Base-by-base conservation (phyloP, 2,888 invertebrate species). In the Acanthosepion pharaonis region DNA sequence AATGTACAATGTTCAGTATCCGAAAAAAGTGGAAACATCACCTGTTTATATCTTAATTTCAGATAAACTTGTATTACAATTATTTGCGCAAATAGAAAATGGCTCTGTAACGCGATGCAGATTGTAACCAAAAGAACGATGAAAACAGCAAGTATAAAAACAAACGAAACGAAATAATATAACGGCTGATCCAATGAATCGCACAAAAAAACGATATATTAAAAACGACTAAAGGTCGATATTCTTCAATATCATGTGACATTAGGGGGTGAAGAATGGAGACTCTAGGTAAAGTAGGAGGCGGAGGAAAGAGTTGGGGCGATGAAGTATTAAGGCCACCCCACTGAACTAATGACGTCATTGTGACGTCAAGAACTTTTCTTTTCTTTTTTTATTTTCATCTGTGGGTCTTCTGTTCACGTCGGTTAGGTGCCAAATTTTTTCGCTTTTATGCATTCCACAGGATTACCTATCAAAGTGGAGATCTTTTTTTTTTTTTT, bases 291-390 rank as follows among this genome's bases (percentile, higher is more conserved):
- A 78, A n/a, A 28, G 28, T n/a, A 9, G 8, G 11, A 78, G n/a
- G 25, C 0, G 28, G 78, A 78, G 78, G 9, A 78, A 78, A 78
- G n/a, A 8, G 28, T 78, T 8, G n/a, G n/a, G 78, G 78, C 28
- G 78, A n/a, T 78, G 78, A 78, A 78, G n/a, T n/a, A 78, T 28
- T 28, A 78, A 78, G n/a, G 78, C 78, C 78, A 78, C 78, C 78
- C 78, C 78, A 78, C 78, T 78, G 78, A 78, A 78, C 78, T 8
- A 78, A 78, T 78, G 78, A 78, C 78, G 78, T 78, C 78, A 78
- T 78, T 78, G 78, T 78, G 78, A 78, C 78, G 78, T 78, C 78
- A 78, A 78, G 78, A 78, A n/a, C 8, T n/a, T 78, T n/a, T 8
- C n/a, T 78, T n/a, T 78, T 28, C n/a, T 78, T 78, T n/a, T 78